Evolutionary conservation across 2,888 invertebrate species (phyloP), one percentile per base, ranked within the genome.

Genomic region (Cephus spinipes): DNA sequence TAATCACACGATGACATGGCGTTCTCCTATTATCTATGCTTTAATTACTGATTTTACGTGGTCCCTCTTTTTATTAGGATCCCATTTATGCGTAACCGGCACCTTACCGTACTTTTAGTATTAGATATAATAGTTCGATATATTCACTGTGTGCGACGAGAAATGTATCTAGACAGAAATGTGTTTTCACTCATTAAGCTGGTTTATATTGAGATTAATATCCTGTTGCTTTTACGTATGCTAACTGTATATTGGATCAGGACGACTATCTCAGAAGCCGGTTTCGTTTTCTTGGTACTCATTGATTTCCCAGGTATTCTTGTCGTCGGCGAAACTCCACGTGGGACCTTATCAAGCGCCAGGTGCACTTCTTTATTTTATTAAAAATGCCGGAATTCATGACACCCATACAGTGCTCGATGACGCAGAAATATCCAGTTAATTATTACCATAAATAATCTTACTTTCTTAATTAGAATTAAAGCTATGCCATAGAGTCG

Each of bases 41-140:
- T 71, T 71, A 71, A 71, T 71, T 71, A 31, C 71, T 33, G 71
- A 71, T 71, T 71, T 71, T 33, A 71, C 71, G 23, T 33, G 71
- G 32, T 33, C 9, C 31, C 71, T 33, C 55, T 55, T 55, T 55
- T 55, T 55, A 23, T 55, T 55, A 55, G 55, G 55, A 9, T 15
- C 55, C 1, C 23, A 55, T 55, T 55, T 55, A 55, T 55, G 55
- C 9, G 23, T 55, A 23, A 23, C 55, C 55, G 2, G 55, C 9
- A 55, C 55, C 55, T 55, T 55, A 55, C 55, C 23, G 55, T 55
- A 55, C 55, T 55, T 3, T 23, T 1, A 55, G 55, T 23, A 55
- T 55, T 23, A 23, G 55, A 23, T 55, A 2, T 9, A 23, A 55
- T 23, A 23, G 55, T 55, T 55, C 9, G 23, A 55, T 23, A 55